Percentiles rank a stretch among this genome's conserved stretches.
Evolutionary conservation across 2,113 vertebrate species (phyloP).

Genomic region (Phalacrocorax aristotelis): DNA sequence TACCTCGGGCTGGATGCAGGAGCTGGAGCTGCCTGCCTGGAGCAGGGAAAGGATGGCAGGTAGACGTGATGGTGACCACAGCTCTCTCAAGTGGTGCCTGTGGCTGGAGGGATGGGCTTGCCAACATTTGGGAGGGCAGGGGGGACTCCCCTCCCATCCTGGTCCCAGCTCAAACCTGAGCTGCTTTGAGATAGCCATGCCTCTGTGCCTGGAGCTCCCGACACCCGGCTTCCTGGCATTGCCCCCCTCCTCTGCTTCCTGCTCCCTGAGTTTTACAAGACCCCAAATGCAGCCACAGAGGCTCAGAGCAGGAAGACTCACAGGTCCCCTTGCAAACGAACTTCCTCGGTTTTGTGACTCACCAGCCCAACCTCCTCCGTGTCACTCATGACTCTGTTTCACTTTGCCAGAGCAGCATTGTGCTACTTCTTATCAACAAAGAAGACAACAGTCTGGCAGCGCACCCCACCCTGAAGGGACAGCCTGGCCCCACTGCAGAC

Average conservation of each 20-base stretch:
- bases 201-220: fast-evolving
- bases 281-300: fast-evolving
- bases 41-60: background rate
- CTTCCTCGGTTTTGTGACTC: background rate
- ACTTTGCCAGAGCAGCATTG: background rate
- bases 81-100: conserved; percentile 8
- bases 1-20: background rate
- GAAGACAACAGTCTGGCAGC: background rate
- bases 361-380: background rate
- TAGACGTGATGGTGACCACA: background rate
- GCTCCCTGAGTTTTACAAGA: background rate
- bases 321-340: background rate
- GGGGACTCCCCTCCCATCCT: background rate
- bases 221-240: fast-evolving
- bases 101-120: conserved; percentile 36
- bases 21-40: background rate
- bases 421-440: background rate
- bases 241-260: background rate
- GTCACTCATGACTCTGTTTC: background rate
- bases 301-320: background rate
- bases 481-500: background rate
- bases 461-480: background rate
- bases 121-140: background rate
- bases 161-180: background rate
- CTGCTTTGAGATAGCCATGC: background rate